Evolutionary conservation across 30 jellyfish, hydroid and myxozoan species (phyloP).

Genomic region (Pelagia noctiluca): DNA sequence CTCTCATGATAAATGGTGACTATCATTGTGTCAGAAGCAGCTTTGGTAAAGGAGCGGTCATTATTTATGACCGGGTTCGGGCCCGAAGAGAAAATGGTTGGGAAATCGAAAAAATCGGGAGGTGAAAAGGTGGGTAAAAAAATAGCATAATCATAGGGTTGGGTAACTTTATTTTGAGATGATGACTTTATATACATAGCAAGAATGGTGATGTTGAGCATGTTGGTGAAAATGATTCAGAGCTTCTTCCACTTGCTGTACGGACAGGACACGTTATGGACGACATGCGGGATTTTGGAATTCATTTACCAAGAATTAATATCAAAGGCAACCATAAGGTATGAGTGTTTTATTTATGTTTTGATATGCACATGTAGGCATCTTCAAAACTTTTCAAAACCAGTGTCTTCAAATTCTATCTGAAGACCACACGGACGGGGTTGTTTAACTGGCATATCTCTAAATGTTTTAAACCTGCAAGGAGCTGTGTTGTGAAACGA

Average conservation of each 20-base stretch:
- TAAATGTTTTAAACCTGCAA: background rate
- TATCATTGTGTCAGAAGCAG: too few relatives aligned
- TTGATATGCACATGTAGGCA: background rate
- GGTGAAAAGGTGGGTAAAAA: too few relatives aligned
- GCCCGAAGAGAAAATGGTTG: too few relatives aligned
- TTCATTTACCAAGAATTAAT: background rate
- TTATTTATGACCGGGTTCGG: too few relatives aligned
- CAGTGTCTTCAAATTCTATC: background rate
- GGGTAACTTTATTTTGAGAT: too few relatives aligned
- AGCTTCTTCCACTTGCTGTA: conserved; percentile 1
- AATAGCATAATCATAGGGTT: too few relatives aligned
- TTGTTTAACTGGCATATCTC: background rate
- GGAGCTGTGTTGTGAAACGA: too few relatives aligned
- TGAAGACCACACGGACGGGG: conserved; percentile 2
- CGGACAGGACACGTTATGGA: conserved; percentile 5
- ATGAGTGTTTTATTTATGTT: background rate
- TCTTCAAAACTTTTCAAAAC: background rate
- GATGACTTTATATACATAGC: too few relatives aligned
- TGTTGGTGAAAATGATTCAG: conserved; percentile 1
- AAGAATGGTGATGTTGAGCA: conserved; percentile 1
- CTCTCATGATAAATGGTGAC: too few relatives aligned
- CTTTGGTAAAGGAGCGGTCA: too few relatives aligned
- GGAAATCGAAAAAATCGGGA: too few relatives aligned
- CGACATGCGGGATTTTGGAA: conserved; percentile 5
- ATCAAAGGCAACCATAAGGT: conserved; percentile 5